Percentiles rank a stretch among this genome's conserved stretches.
Evolutionary conservation across 2,888 invertebrate genomes (phyloP).

Genomic region (Megaustenia siamemsis): DNA sequence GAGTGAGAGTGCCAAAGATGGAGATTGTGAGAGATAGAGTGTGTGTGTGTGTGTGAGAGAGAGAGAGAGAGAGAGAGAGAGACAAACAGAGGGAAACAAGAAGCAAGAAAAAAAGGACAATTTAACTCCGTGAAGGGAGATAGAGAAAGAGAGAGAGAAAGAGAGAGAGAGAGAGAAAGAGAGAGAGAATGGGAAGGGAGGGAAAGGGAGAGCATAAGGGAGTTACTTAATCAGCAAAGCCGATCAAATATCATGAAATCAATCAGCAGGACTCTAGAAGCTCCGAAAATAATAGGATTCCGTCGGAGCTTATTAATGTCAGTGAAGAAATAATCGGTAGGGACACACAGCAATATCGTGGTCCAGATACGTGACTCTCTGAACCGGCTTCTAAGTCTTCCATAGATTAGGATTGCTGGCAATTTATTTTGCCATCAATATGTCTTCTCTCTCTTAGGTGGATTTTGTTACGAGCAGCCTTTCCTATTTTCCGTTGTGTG

Average conservation of each 20-base stretch:
- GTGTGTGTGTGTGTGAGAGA: not conserved
- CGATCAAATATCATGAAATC: constrained; percentile 12
- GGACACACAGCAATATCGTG: constrained; percentile 17
- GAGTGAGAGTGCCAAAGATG: too few relatives aligned
- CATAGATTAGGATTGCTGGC: constrained; percentile 10
- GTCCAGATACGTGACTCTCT: not conserved
- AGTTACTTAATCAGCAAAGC: constrained; percentile 1
- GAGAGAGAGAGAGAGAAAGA: not conserved
- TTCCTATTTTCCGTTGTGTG: too few relatives aligned
- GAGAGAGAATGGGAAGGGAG: not conserved
- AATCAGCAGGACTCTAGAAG: not conserved
- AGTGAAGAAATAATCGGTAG: constrained; percentile 3
- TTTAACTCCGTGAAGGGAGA: not conserved
- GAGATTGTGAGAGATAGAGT: too few relatives aligned
- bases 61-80: not conserved
- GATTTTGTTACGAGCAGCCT: too few relatives aligned
- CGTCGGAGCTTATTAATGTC: constrained; percentile 17
- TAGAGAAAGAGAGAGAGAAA: not conserved
- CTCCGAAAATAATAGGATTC: constrained; percentile 21
- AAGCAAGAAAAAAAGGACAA: not conserved
- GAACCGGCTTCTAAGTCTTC: not conserved
- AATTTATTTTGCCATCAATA: not conserved
- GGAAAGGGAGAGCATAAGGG: not conserved
- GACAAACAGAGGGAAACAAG: not conserved
- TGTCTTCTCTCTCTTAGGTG: too few relatives aligned